Evolutionary conservation across 2,113 vertebrate species (phyloP), one percentile per base, ranked within the genome.

Genomic region (Apodemus speciosus): DNA sequence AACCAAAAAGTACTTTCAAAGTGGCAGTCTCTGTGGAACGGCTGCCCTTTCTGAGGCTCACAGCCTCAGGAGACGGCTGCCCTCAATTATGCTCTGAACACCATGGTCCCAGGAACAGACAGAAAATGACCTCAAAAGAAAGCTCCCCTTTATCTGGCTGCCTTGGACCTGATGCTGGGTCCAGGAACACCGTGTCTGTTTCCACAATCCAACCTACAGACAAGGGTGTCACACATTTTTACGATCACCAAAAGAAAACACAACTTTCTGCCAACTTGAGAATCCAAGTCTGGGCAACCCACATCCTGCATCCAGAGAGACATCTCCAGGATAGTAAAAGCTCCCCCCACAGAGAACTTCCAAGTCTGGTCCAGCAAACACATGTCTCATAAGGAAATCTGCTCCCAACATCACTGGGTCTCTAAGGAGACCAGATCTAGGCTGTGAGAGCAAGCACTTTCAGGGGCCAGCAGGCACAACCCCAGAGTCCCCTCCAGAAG

Each of bases 221-320:
- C 3, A 6, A 86, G n/a, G 14, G n/a, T 3, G 35, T 38, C 80
- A 53, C 30, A 25, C 9, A 11, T 32, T 60, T 58, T 40, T 53
- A 46, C 64, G 14, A 4, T 30, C 81, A 14, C 23, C 72, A 69
- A 14, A 46, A 46, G 43, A 46, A 46, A 53, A 69, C 62, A 23
- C 35, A 97, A 97, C 95, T 97, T 97, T 95, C 40, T 60, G 84
- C 83, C 95, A 96, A 96, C 95, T 96, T 81, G 91, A 97, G 84
- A 91, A 95, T 51, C 30, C 90, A 81, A 94, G 93, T 94, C 87
- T 71, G 43, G 66, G 32, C 3, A 2, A 64, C 83, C 30, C 46
- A 15, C 11, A 4, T 51, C 46, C 46, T 25, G 64, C 62, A 51
- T 23, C 25, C 84, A 93, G 75, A 71, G 92, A 89, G 58, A 58